These are phyloP conservation scores for Lepidochrysops patricia DNA, from an alignment of 2,888 invertebrate species.

Conservation along the genomic window DNA sequence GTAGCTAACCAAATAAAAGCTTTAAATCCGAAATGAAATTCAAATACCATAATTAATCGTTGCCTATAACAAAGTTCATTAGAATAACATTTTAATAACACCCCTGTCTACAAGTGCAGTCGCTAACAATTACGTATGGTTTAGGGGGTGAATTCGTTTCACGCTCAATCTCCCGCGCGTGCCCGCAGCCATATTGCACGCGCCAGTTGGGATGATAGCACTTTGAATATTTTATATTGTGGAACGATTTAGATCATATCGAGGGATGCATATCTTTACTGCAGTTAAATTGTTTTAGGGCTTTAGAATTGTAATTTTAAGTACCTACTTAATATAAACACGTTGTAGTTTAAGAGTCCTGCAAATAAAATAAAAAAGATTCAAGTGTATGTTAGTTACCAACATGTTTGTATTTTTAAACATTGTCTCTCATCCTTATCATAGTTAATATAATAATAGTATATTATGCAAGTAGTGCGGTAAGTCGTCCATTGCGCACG, in stretches of 20 bases:
- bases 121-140: conserved; percentile 58
- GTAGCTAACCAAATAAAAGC: too few relatives aligned
- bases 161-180: conserved; percentile 72
- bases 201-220: conserved; percentile 56
- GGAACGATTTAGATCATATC: not conserved
- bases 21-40: not conserved
- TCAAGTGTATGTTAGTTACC: too few relatives aligned
- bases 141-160: conserved; percentile 70
- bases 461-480: too few relatives aligned
- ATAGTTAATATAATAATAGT: too few relatives aligned
- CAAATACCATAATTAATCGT: not conserved
- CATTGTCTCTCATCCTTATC: too few relatives aligned
- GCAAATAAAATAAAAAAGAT: too few relatives aligned
- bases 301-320: too few relatives aligned
- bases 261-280: not conserved
- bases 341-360: too few relatives aligned
- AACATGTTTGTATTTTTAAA: too few relatives aligned
- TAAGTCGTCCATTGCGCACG: too few relatives aligned
- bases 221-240: conserved; percentile 29
- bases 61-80: not conserved
- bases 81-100: conserved; percentile 29
- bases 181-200: conserved; percentile 73
- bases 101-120: conserved; percentile 37
- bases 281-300: too few relatives aligned
- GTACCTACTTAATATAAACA: too few relatives aligned